These are phyloP conservation scores for Stratiolaelaps scimitus DNA, from an alignment of 1,140 invertebrate species.

Conservation along the genomic window DNA sequence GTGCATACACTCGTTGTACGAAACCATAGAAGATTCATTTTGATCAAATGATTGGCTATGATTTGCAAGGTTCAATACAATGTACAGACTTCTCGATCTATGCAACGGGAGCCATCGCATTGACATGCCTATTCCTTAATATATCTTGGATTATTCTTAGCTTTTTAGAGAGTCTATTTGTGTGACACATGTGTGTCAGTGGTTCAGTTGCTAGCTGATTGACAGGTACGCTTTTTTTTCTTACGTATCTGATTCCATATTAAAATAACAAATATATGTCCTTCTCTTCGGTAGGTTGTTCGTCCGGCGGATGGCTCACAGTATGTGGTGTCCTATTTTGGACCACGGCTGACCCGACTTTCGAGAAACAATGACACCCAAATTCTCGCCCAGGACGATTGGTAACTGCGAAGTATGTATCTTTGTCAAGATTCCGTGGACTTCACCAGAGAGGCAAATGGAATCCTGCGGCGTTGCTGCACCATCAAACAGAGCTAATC, in stretches of 20 bases:
- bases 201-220: background rate
- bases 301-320: slow-evolving; percentile 90
- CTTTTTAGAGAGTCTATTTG: no score
- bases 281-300: slow-evolving; percentile 53
- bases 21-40: background rate
- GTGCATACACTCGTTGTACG: background rate
- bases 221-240: no score
- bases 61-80: background rate
- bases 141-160: no score
- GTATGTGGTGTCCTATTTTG: slow-evolving; percentile 87
- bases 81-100: background rate
- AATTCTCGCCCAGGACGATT: slow-evolving; percentile 64
- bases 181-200: background rate
- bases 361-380: slow-evolving; percentile 72
- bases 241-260: slow-evolving; percentile 5
- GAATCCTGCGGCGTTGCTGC: no score
- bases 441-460: no score
- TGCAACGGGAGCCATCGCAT: background rate
- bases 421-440: no score
- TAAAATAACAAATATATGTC: slow-evolving; percentile 20
- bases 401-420: slow-evolving; percentile 43
- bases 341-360: slow-evolving; percentile 65
- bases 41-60: no score
- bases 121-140: no score
- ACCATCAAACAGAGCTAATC: no score